These are phyloP conservation scores for Ctenodactylus gundi DNA, from an alignment of 2,113 vertebrate species.

Conservation along the genomic window DNA sequence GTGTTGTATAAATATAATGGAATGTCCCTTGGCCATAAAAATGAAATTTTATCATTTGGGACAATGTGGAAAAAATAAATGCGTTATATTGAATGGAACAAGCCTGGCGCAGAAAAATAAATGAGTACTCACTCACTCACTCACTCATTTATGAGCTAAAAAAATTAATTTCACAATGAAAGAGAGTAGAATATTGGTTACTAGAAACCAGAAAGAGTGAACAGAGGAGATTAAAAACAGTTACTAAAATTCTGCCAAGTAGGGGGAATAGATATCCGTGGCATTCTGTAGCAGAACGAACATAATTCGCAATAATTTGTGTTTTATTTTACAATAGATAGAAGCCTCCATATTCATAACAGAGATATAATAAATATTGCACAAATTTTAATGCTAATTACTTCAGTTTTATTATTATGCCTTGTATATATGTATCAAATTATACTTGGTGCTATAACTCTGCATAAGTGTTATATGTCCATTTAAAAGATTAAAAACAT, in stretches of 20 bases:
- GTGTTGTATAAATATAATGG: neutral
- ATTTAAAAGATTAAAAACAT: neutral
- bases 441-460: neutral
- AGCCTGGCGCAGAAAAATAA: neutral
- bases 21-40: neutral
- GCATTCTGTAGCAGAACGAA: neutral
- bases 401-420: too few species aligned
- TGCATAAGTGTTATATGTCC: neutral
- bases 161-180: neutral
- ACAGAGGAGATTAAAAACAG: neutral
- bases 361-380: neutral
- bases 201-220: neutral
- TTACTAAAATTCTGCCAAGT: neutral
- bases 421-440: neutral
- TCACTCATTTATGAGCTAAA: neutral
- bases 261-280: neutral
- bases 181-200: neutral
- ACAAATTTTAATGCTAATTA: neutral
- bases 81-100: neutral
- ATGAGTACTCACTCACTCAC: neutral
- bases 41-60: neutral
- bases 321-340: neutral
- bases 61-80: neutral
- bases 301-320: neutral
- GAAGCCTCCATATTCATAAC: neutral